Percentiles rank a stretch among this genome's conserved stretches.
phyloP scores from a whole-genome alignment of 2,888 invertebrate species.

The Drosophila melanosoma region DNA sequence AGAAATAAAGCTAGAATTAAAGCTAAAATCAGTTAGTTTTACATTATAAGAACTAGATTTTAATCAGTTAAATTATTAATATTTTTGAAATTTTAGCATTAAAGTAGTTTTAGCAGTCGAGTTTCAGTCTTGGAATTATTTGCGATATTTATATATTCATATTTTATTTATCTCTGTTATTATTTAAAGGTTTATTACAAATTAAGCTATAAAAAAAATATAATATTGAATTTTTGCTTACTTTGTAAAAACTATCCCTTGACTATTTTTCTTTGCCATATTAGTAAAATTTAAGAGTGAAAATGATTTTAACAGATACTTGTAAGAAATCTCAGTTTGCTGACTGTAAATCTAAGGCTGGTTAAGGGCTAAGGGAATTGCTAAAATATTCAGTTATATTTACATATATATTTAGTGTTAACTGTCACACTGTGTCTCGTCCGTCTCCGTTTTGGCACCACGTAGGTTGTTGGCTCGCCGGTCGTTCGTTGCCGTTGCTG shows the following conservation, averaged over 20 bases:
- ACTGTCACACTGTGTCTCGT: slow-evolving; percentile 43
- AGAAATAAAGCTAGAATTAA: too few relatives aligned
- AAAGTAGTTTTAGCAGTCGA: background rate
- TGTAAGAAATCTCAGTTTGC: background rate
- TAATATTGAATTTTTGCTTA: background rate
- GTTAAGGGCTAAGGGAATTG: background rate
- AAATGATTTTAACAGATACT: background rate
- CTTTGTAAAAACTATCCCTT: background rate
- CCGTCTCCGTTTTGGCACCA: slow-evolving; percentile 61
- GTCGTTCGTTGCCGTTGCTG: slow-evolving; percentile 62
- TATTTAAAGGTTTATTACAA: background rate
- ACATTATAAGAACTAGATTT: background rate
- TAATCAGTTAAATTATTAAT: background rate
- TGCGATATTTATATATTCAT: background rate
- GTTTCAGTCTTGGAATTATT: background rate
- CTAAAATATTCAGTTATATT: background rate
- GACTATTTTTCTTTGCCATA: background rate
- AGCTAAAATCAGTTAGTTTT: background rate
- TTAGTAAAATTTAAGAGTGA: background rate
- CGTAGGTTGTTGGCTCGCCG: slow-evolving; percentile 72
- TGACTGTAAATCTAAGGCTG: background rate
- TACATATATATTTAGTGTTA: background rate
- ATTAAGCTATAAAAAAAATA: background rate
- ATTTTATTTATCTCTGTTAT: background rate
- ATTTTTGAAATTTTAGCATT: rapidly evolving